Evolutionary conservation across 2,888 invertebrate genomes (phyloP), one percentile per base, ranked within the genome.

Genomic region (Eristalis pertinax): DNA sequence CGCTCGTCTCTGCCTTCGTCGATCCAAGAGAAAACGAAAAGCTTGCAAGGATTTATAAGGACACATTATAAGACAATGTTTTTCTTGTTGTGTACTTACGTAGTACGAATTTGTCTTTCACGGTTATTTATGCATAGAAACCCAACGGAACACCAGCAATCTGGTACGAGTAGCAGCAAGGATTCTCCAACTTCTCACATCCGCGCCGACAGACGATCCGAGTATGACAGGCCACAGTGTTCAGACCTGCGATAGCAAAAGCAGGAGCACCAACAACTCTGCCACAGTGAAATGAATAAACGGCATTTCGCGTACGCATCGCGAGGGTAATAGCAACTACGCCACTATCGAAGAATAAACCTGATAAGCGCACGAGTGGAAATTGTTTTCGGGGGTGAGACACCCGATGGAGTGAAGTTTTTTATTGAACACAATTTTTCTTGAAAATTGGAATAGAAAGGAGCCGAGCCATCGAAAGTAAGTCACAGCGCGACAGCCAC

Each of bases 21-120:
- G 5, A 19, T 41, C 24, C 11, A 43, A 58, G 41, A 67, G 68
- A 64, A 35, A 32, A 22, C 2, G 38, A 13, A 35, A 60, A 64
- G 58, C 72, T 19, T 72, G 11, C 77, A 77, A 79, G 83, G 86
- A 83, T 83, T 86, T 83, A 86, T 79, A 86, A 82, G 82, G 78
- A 86, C 85, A 82, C 78, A 86, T 86, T 82, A 86, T 86, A 86
- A 78, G 86, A 86, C 83, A 86, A 83, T 86, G 86, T 86, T 86
- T 83, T 86, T 67, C 86, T 86, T 86, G 83, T 86, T 86, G 86
- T 83, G 85, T 81, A 81, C 77, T 85, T 85, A 85, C 81, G 76
- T 77, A 73, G 64, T 74, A 58, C 70, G 78, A 83, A 83, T 86
- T 86, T 86, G 83, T 86, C 86, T 86, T 83, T 75, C 85, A 65